A percentile compares a stretch with the other conserved stretches of the same genome.
Evolutionary conservation across 2,888 invertebrate species (phyloP).

Genomic region (Dryobotodes eremita): DNA sequence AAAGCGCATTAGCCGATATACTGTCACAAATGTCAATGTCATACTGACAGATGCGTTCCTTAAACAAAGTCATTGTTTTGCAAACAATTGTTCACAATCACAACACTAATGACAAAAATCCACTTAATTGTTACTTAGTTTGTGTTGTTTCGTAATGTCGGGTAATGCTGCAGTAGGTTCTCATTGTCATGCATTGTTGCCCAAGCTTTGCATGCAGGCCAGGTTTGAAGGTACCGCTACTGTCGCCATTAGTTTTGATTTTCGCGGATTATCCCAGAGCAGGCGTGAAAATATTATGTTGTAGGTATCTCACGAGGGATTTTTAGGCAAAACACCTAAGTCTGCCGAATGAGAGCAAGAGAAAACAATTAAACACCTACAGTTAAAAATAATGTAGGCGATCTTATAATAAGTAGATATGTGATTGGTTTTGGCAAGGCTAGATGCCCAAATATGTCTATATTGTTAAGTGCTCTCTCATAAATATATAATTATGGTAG

Average conservation of each 20-base stretch:
- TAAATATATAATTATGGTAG: too few species aligned
- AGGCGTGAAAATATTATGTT: neutral
- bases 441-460: neutral
- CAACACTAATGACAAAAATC: neutral
- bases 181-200: conserved; percentile 4
- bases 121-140: neutral
- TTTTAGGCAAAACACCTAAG: neutral
- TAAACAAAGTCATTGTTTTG: too few species aligned
- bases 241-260: conserved; percentile 19
- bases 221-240: conserved; percentile 2
- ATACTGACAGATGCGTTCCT: too few species aligned
- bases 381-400: neutral
- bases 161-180: conserved; percentile 1
- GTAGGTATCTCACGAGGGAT: neutral
- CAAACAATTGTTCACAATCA: too few species aligned
- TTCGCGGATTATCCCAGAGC: neutral
- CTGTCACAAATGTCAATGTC: too few species aligned
- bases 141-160: neutral
- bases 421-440: neutral
- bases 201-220: conserved; percentile 23
- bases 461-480: too few species aligned
- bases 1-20: too few species aligned
- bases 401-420: neutral
- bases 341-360: neutral
- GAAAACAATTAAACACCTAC: neutral